Percentiles rank a stretch among this genome's conserved stretches.
These are phyloP conservation scores for Adelges cooleyi DNA, from an alignment of 1,140 invertebrate species.

Conservation along the genomic window DNA sequence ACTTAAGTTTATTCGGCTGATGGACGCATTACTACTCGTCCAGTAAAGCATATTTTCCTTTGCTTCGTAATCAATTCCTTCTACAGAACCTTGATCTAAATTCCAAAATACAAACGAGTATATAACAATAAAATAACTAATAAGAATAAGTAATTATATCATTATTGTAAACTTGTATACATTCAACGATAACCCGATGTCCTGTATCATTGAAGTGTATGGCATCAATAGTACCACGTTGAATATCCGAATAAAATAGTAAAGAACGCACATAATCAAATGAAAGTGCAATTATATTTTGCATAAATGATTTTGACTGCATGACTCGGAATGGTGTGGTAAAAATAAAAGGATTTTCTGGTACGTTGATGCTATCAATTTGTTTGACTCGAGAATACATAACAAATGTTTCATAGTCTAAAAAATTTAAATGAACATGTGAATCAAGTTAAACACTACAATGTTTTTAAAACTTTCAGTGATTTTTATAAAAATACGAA, in stretches of 20 bases:
- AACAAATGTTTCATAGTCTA: constrained; percentile 61
- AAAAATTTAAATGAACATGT: constrained; percentile 32
- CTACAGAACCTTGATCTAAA: constrained; percentile 60
- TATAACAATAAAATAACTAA: too few species aligned
- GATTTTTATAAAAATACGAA: too few species aligned
- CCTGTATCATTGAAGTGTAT: constrained; percentile 71
- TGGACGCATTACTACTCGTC: constrained; percentile 69
- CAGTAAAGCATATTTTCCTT: constrained; percentile 59
- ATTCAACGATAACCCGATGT: constrained; percentile 54
- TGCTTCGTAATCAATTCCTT: constrained; percentile 67
- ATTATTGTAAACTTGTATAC: constrained; percentile 42
- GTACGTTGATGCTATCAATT: constrained; percentile 64
- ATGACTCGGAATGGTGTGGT: constrained; percentile 68
- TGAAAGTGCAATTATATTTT: constrained; percentile 72
- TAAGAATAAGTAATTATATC: too few species aligned
- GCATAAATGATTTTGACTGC: constrained; percentile 54
- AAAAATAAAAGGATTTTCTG: constrained; percentile 49
- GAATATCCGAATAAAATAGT: constrained; percentile 80
- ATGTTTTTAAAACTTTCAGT: not conserved
- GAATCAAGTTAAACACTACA: not conserved
- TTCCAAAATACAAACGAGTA: not conserved
- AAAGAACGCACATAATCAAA: constrained; percentile 59
- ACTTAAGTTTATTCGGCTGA: constrained; percentile 49
- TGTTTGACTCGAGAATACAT: constrained; percentile 60
- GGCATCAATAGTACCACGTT: constrained; percentile 65